Base-by-base conservation (phyloP, 2,797 vertebrate species). In the Notamacropus eugenii region DNA sequence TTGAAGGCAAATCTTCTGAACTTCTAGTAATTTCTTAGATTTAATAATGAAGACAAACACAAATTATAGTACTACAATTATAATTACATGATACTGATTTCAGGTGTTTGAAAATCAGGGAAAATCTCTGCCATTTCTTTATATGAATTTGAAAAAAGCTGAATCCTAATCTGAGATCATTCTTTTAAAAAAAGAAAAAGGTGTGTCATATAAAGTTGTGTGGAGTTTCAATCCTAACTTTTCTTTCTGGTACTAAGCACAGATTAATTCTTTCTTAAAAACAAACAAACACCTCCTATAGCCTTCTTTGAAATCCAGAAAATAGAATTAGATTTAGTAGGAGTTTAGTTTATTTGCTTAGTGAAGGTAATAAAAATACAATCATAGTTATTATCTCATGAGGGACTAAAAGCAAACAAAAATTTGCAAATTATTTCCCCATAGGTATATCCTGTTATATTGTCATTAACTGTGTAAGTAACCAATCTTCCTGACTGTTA, bases 301-400 rank as follows among this genome's bases (percentile, higher is more conserved):
- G 11, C 6, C 27, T 95, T 40, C 95, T 40, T 93, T 95, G 40
- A 57, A 58, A 93, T 94, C 34, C 58, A 96, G 74, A 4, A 92
- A 55, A 55, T 58, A 54, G 46, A 40, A 54, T 0, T 59, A 62
- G 55, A 3, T 93, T 96, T 95, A 31, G 13, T 95, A 96, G 96
- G 94, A 24, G 93, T 97, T 96, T 98, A n/a, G 90, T 96, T 98
- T 95, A 96, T 87, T 96, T 96, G 5, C 50, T 95, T 94, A 82
- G 9, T 95, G 57, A 97, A 94, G 95, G 95, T 93, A 67, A 95
- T 96, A 27, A 96, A 97, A 96, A 96, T 55, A 91, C 4, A 97
- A 97, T 59, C 13, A 91, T 95, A 97, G 62, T 55, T 90, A 82
- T 3, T 59, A 58, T 95, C 94, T 96, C 94, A 55, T 10, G 19